A percentile compares a stretch with the other conserved stretches of the same genome.
Evolutionary conservation across 2,888 invertebrate genomes (phyloP).

Genomic region (Polymixis flavicincta): DNA sequence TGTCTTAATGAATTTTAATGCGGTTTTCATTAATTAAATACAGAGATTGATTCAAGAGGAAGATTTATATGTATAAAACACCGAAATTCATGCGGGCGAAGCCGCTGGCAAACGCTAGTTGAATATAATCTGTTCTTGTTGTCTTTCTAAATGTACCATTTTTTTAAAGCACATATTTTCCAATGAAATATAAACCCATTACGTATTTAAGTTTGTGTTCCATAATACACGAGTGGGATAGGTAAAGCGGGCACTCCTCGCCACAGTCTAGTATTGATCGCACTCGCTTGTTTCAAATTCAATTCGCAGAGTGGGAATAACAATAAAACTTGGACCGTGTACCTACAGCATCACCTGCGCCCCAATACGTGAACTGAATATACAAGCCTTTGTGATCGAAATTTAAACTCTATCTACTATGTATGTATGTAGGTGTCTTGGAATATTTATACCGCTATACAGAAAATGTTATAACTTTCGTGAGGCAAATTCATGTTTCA

Average conservation of each 20-base stretch:
- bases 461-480: conserved; percentile 34
- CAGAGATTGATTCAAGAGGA: too few species aligned
- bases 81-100: too few species aligned
- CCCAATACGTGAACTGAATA: conserved; percentile 84
- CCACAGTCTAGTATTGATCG: conserved; percentile 79
- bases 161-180: too few species aligned
- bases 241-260: conserved; percentile 27
- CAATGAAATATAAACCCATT: not conserved
- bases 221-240: not conserved
- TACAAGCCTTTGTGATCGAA: conserved; percentile 65
- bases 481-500: conserved; percentile 16
- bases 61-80: too few species aligned
- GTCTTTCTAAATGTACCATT: too few species aligned
- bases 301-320: conserved; percentile 89
- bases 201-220: not conserved
- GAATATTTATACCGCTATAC: conserved; percentile 13
- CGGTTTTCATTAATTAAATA: too few species aligned
- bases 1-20: too few species aligned
- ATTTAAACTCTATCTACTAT: conserved; percentile 66
- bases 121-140: too few species aligned
- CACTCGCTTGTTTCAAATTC: conserved; percentile 87
- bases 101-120: too few species aligned
- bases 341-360: conserved; percentile 86
- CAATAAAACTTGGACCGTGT: conserved; percentile 87
- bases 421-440: conserved; percentile 17